Evolutionary conservation across 2,888 invertebrate species (phyloP), one percentile per base, ranked within the genome.

Genomic region (Drosophila aldrichi): DNA sequence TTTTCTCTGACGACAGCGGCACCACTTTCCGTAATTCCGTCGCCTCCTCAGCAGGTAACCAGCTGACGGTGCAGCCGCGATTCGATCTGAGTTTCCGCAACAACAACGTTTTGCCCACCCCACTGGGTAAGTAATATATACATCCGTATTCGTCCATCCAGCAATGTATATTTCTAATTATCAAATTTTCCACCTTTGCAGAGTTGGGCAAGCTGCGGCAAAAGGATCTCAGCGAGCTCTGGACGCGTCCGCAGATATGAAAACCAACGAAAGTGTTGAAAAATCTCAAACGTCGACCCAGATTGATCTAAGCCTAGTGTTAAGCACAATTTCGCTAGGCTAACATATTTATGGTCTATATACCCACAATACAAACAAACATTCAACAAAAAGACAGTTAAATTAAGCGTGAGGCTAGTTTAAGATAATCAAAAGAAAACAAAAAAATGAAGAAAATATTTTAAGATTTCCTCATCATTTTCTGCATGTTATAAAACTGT

Each of bases 221-320:
- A 56, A 91, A 91, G 76, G 91, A 91, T 67, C 64, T 91, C 67
- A 91, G 88, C 67, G 91, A 91, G 56, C 79, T 91, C 3, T 91
- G 91, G 91, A 88, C 91, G 8, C 79, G 91, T 36, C 91, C 91
- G 77, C 91, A 91, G 69, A 90, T 91, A 68, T 91, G 91, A 91
- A 89, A 87, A 44, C 65, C 84, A 74, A 59, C 74, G 40, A 70
- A 55, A 22, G 64, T 51, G 36, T 52, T 41, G 51, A 60, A 57
- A 72, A 79, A 77, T 78, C 78, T 73, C 70, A 88, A 82, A 74
- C 73, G 78, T 60, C 75, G 70, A 52, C 68, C 65, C 64, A 70
- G 82, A 73, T 61, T 67, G 54, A 70, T 79, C 62, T 74, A 71
- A 70, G 38, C 63, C 49, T 56, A 67, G 34, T 46, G 64, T 49